phyloP scores from a whole-genome alignment of 53 echinoderm and acorn worm species.

The Temnopleurus reevesii region DNA sequence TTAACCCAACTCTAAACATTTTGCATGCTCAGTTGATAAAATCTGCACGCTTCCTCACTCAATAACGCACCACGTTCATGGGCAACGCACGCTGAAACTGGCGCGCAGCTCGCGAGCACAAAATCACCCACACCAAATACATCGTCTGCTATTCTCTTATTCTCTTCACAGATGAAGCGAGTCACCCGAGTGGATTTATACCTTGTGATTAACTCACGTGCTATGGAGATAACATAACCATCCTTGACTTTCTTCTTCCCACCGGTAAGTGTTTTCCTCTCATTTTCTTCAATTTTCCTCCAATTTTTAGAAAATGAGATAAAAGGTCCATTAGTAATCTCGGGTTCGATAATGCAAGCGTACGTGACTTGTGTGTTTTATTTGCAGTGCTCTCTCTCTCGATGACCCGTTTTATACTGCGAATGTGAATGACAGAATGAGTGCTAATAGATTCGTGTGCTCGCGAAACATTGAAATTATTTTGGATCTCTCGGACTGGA shows the following conservation, averaged over 20 bases:
- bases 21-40: too few species aligned
- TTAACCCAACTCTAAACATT: too few species aligned
- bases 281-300: not conserved
- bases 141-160: not conserved
- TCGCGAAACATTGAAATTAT: too few species aligned
- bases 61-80: not conserved
- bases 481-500: too few species aligned
- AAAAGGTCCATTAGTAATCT: slow-evolving; percentile 33
- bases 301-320: slow-evolving; percentile 26
- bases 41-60: not conserved
- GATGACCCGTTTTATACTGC: not conserved
- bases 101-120: not conserved
- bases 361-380: not conserved
- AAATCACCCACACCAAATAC: not conserved
- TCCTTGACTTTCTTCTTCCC: not conserved
- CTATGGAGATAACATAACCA: not conserved
- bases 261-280: slow-evolving; percentile 19
- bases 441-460: too few species aligned
- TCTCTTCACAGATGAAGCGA: not conserved
- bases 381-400: not conserved
- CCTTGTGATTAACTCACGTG: slow-evolving; percentile 11
- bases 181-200: not conserved
- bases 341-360: not conserved
- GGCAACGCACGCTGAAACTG: not conserved
- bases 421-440: not conserved